These are phyloP conservation scores for Echinops telfairi DNA, from an alignment of 2,113 vertebrate species.

Conservation along the genomic window DNA sequence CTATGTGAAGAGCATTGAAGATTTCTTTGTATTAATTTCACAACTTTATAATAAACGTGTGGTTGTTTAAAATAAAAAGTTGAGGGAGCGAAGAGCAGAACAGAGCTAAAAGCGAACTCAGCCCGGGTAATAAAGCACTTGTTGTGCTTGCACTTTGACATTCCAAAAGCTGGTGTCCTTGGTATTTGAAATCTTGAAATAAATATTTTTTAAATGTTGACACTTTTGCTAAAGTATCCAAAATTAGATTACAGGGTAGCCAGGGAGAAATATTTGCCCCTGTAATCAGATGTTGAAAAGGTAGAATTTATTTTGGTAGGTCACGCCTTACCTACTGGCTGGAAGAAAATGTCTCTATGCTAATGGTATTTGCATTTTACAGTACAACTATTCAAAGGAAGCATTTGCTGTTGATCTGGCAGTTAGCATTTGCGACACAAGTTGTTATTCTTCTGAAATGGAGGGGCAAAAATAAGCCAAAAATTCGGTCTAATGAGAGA, in stretches of 20 bases:
- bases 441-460: neutral
- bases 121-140: neutral
- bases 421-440: neutral
- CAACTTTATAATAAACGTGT: neutral
- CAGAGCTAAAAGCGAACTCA: neutral
- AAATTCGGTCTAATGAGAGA: neutral
- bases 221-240: slow-evolving; percentile 36
- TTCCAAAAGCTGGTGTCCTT: neutral
- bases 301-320: slow-evolving; percentile 50
- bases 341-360: slow-evolving; percentile 2
- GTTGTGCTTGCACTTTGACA: neutral
- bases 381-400: slow-evolving; percentile 34
- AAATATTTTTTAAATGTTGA: slow-evolving; percentile 8
- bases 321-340: neutral
- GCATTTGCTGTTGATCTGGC: neutral
- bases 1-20: neutral
- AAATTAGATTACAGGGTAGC: slow-evolving; percentile 24
- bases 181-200: slow-evolving; percentile 58
- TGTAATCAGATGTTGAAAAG: slow-evolving; percentile 9
- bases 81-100: neutral
- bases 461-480: neutral
- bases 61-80: neutral
- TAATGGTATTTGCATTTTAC: slow-evolving; percentile 36
- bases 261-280: slow-evolving; percentile 37
- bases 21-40: no score